Evolutionary conservation across 2,888 invertebrate species (phyloP).

Genomic region (Ellobium chinense): DNA sequence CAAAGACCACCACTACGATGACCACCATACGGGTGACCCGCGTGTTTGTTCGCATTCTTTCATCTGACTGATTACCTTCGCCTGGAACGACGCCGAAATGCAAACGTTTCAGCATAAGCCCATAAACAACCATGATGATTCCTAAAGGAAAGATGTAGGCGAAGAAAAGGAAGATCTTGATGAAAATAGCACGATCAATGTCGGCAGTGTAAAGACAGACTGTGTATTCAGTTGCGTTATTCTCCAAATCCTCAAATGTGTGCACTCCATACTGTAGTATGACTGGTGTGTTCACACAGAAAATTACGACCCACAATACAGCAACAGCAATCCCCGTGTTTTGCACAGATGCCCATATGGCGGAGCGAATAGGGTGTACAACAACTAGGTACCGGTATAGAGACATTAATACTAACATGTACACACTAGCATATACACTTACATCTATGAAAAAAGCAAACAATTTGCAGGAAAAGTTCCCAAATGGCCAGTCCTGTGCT

Average conservation of each 20-base stretch:
- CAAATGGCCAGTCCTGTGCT: constrained; percentile 95
- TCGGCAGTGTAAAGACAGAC: too few relatives aligned
- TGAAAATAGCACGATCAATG: constrained; percentile 55
- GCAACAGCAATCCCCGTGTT: constrained; percentile 90
- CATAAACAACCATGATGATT: constrained; percentile 91
- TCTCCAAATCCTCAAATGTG: constrained; percentile 61
- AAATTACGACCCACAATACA: constrained; percentile 89
- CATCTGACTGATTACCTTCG: constrained; percentile 88
- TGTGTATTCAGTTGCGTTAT: constrained; percentile 70
- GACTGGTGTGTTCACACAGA: constrained; percentile 73
- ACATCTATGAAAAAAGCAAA: constrained; percentile 95
- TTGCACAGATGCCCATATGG: constrained; percentile 89
- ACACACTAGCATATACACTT: constrained; percentile 95
- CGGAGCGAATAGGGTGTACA: constrained; percentile 93
- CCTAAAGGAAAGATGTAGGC: constrained; percentile 93
- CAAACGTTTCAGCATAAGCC: constrained; percentile 91
- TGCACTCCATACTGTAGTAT: constrained; percentile 71
- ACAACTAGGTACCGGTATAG: constrained; percentile 94
- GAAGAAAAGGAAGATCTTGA: constrained; percentile 85
- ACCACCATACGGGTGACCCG: constrained; percentile 95
- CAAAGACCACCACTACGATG: constrained; percentile 94
- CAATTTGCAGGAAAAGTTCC: constrained; percentile 92
- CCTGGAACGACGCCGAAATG: constrained; percentile 87
- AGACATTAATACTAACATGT: constrained; percentile 95
- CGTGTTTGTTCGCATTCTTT: constrained; percentile 90